Base-by-base conservation (phyloP, 2,113 vertebrate species). In the Poeciliopsis retropinna region DNA sequence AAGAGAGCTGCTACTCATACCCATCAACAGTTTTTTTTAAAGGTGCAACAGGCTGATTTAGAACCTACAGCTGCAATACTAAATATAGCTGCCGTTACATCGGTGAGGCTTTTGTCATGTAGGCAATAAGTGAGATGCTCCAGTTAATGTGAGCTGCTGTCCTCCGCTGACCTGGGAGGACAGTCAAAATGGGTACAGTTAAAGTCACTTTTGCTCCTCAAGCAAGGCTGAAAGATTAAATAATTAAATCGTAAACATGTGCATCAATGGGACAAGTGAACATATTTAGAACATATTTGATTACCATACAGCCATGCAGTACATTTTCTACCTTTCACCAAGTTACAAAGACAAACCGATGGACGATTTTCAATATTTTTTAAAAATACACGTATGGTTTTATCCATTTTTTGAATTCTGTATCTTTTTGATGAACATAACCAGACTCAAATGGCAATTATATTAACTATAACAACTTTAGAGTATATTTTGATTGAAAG, bases 11-110 rank as follows among this genome's bases (percentile, higher is more conserved):
- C 54, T 5, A 57, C 61, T 77, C 68, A 70, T 31, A 66, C 75
- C 72, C 64, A 75, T 71, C 81, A 79, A 83, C 67, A 64, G 1
- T 8, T 8, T 84, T 75, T 85, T 57, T 76, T 25, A 57, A 28
- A 74, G 47, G 34, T 37, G 64, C 19, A 30, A 64, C 32, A 51
- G 62, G 51, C 51, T 76, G 81, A 83, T 83, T 68, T 37, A 30
- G 69, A 82, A 67, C 72, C 71, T 77, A 62, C 82, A 89, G 88
- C 88, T 87, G 83, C 78, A 31, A 47, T 34, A 70, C 84, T 93
- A 92, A 87, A 93, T 85, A 90, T 90, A 91, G 70, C 73, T 1
- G 65, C 41, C 47, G 65, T 84, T 88, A 78, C 83, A 88, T 89
- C 84, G 76, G 64, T 68, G 68, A 68, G 77, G 67, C 73, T 85